Evolutionary conservation across 2,888 invertebrate genomes (phyloP).

Genomic region (Petrophora chlorosata): DNA sequence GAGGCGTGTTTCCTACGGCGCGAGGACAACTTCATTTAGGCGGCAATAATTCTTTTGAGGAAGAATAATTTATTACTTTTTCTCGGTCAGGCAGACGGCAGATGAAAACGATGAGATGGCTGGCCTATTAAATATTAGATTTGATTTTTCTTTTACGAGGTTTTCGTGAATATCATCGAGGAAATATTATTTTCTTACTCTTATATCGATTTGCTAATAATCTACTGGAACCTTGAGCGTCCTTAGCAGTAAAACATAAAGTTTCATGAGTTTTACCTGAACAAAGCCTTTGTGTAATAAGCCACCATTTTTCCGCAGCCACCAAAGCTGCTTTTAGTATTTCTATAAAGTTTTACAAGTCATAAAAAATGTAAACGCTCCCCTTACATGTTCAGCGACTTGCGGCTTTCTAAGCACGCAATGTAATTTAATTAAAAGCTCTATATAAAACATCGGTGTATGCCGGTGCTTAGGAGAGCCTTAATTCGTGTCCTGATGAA

Average conservation of each 20-base stretch:
- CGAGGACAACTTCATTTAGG: constrained; percentile 60
- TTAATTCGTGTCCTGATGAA: constrained; percentile 67
- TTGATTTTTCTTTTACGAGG: constrained; percentile 32
- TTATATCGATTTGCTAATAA: constrained; percentile 12
- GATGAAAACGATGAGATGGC: constrained; percentile 35
- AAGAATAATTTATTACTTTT: constrained; percentile 42
- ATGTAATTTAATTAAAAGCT: constrained; percentile 75
- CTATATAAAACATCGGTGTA: constrained; percentile 66
- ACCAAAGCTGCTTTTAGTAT: constrained; percentile 31
- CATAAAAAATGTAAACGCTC: constrained; percentile 43
- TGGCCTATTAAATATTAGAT: constrained; percentile 37
- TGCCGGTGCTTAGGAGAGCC: constrained; percentile 61
- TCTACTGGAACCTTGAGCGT: not conserved
- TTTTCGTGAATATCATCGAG: constrained; percentile 25
- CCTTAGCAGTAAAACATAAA: not conserved
- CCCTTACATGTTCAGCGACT: constrained; percentile 41
- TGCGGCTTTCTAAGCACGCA: constrained; percentile 65
- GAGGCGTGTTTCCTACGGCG: constrained; percentile 52
- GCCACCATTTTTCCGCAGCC: not conserved
- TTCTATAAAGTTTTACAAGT: constrained; percentile 40
- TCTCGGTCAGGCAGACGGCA: constrained; percentile 33
- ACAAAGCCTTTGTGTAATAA: not conserved
- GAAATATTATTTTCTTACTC: constrained; percentile 5
- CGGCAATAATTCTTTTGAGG: constrained; percentile 42
- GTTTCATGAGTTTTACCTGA: not conserved